These are phyloP conservation scores for Oreohelix idahoensis DNA, from an alignment of 1,140 invertebrate species.

Conservation along the genomic window DNA sequence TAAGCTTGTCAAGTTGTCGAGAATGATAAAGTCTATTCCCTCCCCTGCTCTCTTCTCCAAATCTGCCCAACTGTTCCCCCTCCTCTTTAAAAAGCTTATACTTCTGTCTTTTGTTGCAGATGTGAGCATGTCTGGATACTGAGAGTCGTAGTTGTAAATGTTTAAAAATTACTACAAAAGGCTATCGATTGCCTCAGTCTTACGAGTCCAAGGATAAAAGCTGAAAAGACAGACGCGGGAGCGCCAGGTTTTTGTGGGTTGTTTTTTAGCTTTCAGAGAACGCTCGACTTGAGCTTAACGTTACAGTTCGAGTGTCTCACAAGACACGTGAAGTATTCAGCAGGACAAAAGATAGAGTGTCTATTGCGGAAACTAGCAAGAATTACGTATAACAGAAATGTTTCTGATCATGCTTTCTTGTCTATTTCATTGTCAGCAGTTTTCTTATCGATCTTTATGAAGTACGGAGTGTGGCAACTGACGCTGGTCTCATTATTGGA, in stretches of 20 bases:
- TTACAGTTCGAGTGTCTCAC: too few species aligned
- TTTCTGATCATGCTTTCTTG: too few species aligned
- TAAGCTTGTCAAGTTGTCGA: slow-evolving; percentile 5
- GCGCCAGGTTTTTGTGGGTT: not conserved
- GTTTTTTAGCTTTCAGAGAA: too few species aligned
- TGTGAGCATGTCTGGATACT: not conserved
- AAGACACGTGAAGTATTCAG: not conserved
- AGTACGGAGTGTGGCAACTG: too few species aligned
- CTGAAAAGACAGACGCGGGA: not conserved
- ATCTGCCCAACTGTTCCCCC: not conserved
- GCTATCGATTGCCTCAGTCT: not conserved
- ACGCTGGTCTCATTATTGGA: too few species aligned
- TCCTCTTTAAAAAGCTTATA: not conserved
- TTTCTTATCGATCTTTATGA: too few species aligned
- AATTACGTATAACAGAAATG: too few species aligned
- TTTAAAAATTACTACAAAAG: not conserved
- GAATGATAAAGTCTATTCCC: not conserved
- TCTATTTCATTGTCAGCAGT: too few species aligned
- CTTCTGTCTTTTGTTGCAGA: not conserved
- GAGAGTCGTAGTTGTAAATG: not conserved
- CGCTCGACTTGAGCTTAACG: too few species aligned
- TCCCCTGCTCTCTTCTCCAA: not conserved
- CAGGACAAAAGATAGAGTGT: too few species aligned
- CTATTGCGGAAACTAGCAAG: too few species aligned
- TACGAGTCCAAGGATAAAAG: not conserved